Percentiles rank a stretch among this genome's conserved stretches.
phyloP scores from a whole-genome alignment of 1,140 invertebrate species.

The Atta colombica region DNA sequence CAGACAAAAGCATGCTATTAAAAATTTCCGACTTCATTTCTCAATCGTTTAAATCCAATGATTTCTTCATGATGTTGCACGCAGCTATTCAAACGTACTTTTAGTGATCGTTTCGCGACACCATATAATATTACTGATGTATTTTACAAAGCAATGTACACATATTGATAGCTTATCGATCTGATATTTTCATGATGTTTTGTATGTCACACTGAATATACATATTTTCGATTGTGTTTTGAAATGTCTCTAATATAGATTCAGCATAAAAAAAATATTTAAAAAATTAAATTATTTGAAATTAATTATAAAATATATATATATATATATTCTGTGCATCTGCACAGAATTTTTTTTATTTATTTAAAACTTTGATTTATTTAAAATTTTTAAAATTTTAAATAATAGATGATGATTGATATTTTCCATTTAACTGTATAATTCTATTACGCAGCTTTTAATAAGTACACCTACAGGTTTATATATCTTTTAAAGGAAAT shows the following conservation, averaged over 20 bases:
- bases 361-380: not conserved
- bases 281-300: not conserved
- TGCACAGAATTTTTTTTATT: not conserved
- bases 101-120: not conserved
- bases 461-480: not conserved
- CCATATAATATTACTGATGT: constrained; percentile 38
- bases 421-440: not conserved
- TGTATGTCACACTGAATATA: not conserved
- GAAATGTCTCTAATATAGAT: not conserved
- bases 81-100: constrained; percentile 27
- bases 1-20: not conserved
- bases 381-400: not conserved
- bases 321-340: not conserved
- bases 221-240: not conserved
- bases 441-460: not conserved
- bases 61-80: constrained; percentile 26
- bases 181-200: constrained; percentile 44
- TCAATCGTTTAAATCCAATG: constrained; percentile 54
- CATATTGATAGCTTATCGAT: constrained; percentile 45
- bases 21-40: constrained; percentile 47
- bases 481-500: not conserved
- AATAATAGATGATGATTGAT: not conserved
- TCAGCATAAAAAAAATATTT: not conserved
- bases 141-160: constrained; percentile 45
- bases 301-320: not conserved